A percentile compares a stretch with the other conserved stretches of the same genome.
Conservation (phyloP, 2,888 invertebrate genomes). For the Netelia inedita region DNA sequence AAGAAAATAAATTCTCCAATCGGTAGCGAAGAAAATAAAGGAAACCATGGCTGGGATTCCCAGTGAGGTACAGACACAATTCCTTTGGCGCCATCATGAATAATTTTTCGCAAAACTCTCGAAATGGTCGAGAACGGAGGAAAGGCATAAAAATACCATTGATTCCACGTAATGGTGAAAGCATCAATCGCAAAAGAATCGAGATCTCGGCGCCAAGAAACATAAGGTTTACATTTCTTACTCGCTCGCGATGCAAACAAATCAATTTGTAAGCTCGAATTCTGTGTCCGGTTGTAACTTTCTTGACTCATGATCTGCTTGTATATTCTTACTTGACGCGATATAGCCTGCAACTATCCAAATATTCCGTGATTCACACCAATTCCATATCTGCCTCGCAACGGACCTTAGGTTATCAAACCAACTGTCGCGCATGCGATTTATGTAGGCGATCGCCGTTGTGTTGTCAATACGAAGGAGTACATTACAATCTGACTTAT, state of each 20-base stretch:
- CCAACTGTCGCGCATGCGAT: constrained; percentile 40
- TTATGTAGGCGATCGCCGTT: constrained; percentile 45
- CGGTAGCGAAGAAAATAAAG: constrained; percentile 16
- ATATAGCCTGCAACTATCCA: constrained; percentile 44
- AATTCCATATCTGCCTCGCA: constrained; percentile 36
- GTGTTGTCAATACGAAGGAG: constrained; percentile 54
- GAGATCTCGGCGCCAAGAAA: constrained; percentile 41
- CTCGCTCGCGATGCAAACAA: constrained; percentile 36
- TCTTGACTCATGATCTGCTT: constrained; percentile 36
- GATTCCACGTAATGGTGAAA: constrained; percentile 39
- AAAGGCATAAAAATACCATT: constrained; percentile 46
- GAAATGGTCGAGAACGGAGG: constrained; percentile 59
- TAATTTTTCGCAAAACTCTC: constrained; percentile 74
- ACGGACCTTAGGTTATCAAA: constrained; percentile 9
- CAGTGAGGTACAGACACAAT: constrained; percentile 29
- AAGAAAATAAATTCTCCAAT: background rate
- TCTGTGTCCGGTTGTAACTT: constrained; percentile 16
- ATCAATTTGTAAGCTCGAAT: constrained; percentile 35
- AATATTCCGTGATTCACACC: no score
- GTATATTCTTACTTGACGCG: constrained; percentile 4
- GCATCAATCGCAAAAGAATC: constrained; percentile 49
- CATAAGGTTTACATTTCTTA: constrained; percentile 9
- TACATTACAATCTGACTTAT: constrained; percentile 20
- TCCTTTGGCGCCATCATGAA: constrained; percentile 5
- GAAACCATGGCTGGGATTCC: constrained; percentile 48